Conservation (phyloP, 2,113 vertebrate genomes). For the Anhinga rufa region DNA sequence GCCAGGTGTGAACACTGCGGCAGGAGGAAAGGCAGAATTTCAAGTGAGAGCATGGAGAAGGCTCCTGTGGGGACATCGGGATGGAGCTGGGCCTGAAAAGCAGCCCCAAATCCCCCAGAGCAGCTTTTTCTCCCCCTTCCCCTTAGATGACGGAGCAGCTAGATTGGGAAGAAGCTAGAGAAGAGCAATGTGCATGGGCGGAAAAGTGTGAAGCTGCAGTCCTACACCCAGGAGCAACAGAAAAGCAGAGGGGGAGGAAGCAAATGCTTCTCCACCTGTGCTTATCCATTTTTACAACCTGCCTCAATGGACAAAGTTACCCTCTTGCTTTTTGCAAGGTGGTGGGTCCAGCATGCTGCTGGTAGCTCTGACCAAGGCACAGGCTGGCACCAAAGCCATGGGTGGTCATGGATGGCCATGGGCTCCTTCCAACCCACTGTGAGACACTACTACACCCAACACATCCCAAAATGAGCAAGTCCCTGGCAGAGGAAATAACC, state of each 20-base stretch:
- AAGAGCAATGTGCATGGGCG: not conserved
- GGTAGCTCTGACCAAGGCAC: not conserved
- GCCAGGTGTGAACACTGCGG: not conserved
- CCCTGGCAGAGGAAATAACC: not conserved
- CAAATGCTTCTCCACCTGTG: not conserved
- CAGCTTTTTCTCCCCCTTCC: not conserved
- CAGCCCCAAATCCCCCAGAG: not conserved
- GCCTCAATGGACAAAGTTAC: not conserved
- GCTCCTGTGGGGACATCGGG: not conserved
- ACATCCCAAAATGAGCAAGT: not conserved
- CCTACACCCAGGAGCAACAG: not conserved
- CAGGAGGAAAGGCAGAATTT: not conserved
- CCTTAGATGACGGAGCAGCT: not conserved
- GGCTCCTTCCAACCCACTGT: not conserved
- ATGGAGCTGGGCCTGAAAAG: not conserved
- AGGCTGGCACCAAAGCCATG: not conserved
- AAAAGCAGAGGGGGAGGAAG: not conserved
- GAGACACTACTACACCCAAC: not conserved
- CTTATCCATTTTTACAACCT: not conserved
- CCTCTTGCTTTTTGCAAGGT: not conserved
- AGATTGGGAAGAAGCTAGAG: not conserved
- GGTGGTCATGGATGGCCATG: rapidly evolving
- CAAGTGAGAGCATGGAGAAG: not conserved
- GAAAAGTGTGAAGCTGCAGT: not conserved
- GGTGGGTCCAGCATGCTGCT: not conserved